These are phyloP conservation scores for Tauraco erythrolophus DNA, from an alignment of 2,113 vertebrate genomes.

Conservation along the genomic window DNA sequence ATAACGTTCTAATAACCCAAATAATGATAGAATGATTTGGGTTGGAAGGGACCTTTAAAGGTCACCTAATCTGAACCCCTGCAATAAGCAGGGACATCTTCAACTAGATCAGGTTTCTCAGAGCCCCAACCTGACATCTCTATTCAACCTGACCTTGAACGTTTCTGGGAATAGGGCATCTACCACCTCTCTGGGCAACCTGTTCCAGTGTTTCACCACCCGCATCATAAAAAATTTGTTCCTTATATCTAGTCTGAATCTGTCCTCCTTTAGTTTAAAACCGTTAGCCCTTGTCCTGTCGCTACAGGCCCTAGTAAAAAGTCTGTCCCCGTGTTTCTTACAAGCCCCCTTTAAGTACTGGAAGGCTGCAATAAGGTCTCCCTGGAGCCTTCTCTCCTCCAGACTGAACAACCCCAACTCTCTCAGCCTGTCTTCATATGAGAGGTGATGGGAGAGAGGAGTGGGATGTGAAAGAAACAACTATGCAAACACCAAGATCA, in stretches of 20 bases:
- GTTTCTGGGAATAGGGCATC: not conserved
- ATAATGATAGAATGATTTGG: not conserved
- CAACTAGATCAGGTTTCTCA: not conserved
- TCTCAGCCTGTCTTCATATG: not conserved
- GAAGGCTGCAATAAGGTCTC: accelerated
- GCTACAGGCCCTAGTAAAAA: not conserved
- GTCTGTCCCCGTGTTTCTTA: not conserved
- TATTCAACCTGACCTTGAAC: not conserved
- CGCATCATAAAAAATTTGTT: not conserved
- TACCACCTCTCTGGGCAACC: not conserved
- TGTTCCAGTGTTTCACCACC: not conserved
- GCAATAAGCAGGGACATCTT: not conserved
- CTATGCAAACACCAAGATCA: no score
- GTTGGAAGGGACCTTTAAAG: not conserved
- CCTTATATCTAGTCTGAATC: not conserved
- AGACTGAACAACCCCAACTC: not conserved
- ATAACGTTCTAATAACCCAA: not conserved
- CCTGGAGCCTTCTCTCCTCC: not conserved
- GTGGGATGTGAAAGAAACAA: no score
- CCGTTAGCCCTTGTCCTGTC: not conserved
- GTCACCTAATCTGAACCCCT: not conserved
- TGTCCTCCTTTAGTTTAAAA: not conserved
- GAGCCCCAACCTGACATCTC: not conserved
- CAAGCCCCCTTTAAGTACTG: not conserved
- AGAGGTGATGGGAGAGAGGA: not conserved